A percentile compares a stretch with the other conserved stretches of the same genome.
Evolutionary conservation across 1,140 invertebrate genomes (phyloP).

Genomic region (Drosophila tristis): DNA sequence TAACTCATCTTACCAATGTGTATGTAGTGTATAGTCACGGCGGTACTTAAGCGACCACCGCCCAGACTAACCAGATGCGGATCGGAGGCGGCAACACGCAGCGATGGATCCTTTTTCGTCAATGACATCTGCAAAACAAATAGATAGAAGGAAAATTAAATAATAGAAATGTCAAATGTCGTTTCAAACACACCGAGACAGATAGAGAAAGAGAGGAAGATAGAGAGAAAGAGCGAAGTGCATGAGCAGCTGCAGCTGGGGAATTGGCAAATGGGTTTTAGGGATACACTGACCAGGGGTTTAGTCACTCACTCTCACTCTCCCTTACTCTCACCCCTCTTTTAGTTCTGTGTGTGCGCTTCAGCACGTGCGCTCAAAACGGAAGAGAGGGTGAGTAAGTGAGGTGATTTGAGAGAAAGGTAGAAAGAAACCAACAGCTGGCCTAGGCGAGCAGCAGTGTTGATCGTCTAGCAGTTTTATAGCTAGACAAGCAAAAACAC

Average conservation of each 20-base stretch:
- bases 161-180: constrained; percentile 13
- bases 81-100: constrained; percentile 91
- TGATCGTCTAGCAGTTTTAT: too few relatives aligned
- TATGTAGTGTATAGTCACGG: constrained; percentile 94
- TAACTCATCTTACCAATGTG: constrained; percentile 87
- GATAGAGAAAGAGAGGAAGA: neutral
- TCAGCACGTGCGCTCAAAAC: constrained; percentile 29
- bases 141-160: constrained; percentile 8
- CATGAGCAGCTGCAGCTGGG: constrained; percentile 16
- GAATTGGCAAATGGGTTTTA: constrained; percentile 48
- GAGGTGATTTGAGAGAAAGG: neutral
- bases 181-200: neutral
- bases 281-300: constrained; percentile 30
- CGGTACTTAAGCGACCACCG: constrained; percentile 93
- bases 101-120: constrained; percentile 83
- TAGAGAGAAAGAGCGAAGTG: too few relatives aligned
- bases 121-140: constrained; percentile 77
- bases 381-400: neutral
- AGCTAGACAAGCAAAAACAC: too few relatives aligned
- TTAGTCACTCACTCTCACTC: neutral
- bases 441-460: too few relatives aligned
- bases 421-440: constrained; percentile 10
- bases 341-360: constrained; percentile 12
- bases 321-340: neutral
- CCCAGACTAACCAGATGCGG: constrained; percentile 96